These are phyloP conservation scores for Dendrocincla fuliginosa DNA, from an alignment of 2,797 vertebrate genomes.

Conservation along the genomic window DNA sequence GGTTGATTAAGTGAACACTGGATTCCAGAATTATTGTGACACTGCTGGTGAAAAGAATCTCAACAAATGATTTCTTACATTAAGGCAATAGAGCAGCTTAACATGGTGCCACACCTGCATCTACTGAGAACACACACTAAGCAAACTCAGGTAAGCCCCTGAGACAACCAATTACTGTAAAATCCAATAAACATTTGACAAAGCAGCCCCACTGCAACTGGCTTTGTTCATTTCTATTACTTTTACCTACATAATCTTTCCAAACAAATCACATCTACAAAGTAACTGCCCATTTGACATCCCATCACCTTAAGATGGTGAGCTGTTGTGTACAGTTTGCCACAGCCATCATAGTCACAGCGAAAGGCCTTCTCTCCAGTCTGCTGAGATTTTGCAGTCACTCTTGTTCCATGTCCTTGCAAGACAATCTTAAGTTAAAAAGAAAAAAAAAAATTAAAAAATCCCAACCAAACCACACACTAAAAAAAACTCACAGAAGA, in stretches of 20 bases:
- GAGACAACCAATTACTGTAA: not conserved
- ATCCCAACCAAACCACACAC: not conserved
- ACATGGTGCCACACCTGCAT: not conserved
- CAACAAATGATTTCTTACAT: not conserved
- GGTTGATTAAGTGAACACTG: not conserved
- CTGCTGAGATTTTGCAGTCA: constrained; percentile 84
- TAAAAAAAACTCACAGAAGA: not conserved
- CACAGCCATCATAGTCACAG: constrained; percentile 96
- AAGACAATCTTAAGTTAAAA: constrained; percentile 87
- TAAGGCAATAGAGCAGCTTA: not conserved
- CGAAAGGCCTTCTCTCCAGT: constrained; percentile 96
- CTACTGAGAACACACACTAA: not conserved
- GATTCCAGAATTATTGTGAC: not conserved
- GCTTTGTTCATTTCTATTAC: not conserved
- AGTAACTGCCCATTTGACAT: not conserved
- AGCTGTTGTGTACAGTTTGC: constrained; percentile 97
- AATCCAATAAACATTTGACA: not conserved
- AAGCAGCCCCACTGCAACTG: not conserved
- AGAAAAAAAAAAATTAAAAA: not conserved
- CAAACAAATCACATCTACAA: not conserved
- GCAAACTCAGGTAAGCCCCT: not conserved
- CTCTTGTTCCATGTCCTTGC: constrained; percentile 89
- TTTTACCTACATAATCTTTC: not conserved
- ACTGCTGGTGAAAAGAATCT: not conserved
- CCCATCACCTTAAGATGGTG: constrained; percentile 92